These are phyloP conservation scores for Agrochola litura DNA, from an alignment of 2,888 invertebrate species.

Conservation along the genomic window DNA sequence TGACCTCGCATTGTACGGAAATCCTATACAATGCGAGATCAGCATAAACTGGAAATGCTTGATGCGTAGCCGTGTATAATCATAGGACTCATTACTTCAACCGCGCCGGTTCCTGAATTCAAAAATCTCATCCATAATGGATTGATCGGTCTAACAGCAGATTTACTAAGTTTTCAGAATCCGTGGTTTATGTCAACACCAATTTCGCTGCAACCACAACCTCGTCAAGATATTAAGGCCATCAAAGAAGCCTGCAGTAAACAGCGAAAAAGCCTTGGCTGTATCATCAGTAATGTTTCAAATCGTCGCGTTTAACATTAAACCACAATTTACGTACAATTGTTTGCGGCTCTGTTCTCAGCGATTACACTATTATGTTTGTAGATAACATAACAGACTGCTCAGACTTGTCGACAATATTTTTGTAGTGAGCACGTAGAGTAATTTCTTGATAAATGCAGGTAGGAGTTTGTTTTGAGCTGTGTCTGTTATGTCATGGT, in stretches of 20 bases:
- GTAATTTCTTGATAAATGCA: neutral
- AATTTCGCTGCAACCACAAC: constrained; percentile 10
- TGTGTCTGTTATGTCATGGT: neutral
- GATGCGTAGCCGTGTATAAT: too few species aligned
- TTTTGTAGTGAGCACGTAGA: constrained; percentile 27
- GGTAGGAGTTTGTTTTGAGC: constrained; percentile 2
- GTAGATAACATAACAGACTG: constrained; percentile 30
- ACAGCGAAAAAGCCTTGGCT: constrained; percentile 45
- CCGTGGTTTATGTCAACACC: neutral
- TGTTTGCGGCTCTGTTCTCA: constrained; percentile 33
- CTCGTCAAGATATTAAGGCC: constrained; percentile 15
- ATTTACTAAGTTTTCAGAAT: neutral
- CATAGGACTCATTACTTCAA: too few species aligned
- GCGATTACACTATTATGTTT: constrained; percentile 41
- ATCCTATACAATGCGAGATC: too few species aligned
- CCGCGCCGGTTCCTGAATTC: too few species aligned
- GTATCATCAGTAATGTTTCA: constrained; percentile 25
- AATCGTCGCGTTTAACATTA: constrained; percentile 57
- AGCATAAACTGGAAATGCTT: too few species aligned
- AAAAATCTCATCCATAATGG: too few species aligned
- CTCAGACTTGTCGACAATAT: constrained; percentile 22
- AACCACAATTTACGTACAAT: constrained; percentile 51
- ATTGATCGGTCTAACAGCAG: too few species aligned
- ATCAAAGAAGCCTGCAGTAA: constrained; percentile 14
- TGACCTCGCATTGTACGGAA: too few species aligned